phyloP scores from a whole-genome alignment of 2,797 vertebrate genomes.

The Paramormyrops hopkinsi region DNA sequence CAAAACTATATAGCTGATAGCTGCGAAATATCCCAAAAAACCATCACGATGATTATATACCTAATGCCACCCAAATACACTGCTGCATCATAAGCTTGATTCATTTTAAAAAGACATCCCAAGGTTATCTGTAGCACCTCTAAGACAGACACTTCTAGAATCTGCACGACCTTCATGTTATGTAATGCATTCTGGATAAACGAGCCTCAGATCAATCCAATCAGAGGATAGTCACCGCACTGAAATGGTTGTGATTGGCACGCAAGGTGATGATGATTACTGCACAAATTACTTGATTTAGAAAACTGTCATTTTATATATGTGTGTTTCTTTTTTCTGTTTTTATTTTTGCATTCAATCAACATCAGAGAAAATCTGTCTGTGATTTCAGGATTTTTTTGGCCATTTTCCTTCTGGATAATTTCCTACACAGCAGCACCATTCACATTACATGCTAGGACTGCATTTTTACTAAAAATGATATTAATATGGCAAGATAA shows the following conservation, averaged over 20 bases:
- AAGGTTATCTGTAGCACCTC: not conserved
- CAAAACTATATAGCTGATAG: no score
- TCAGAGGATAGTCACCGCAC: not conserved
- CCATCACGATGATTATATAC: not conserved
- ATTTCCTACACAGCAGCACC: not conserved
- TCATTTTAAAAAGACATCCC: not conserved
- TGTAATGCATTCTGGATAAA: constrained; percentile 6
- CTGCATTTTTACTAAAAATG: not conserved
- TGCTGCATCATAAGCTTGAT: not conserved
- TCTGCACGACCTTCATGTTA: not conserved
- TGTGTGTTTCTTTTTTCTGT: not conserved
- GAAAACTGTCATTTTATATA: not conserved
- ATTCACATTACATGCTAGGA: not conserved
- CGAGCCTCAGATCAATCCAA: constrained; percentile 4
- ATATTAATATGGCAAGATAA: not conserved
- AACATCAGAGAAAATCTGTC: not conserved
- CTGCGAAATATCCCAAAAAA: not conserved
- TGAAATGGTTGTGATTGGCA: constrained; percentile 2
- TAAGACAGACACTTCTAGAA: not conserved
- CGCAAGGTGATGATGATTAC: constrained; percentile 7
- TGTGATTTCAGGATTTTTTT: not conserved
- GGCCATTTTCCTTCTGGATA: not conserved
- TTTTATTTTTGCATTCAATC: not conserved
- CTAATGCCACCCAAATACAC: not conserved
- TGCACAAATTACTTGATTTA: constrained; percentile 6